These are phyloP conservation scores for Myotis findleyi DNA, from an alignment of 2,797 vertebrate genomes.

Conservation along the genomic window DNA sequence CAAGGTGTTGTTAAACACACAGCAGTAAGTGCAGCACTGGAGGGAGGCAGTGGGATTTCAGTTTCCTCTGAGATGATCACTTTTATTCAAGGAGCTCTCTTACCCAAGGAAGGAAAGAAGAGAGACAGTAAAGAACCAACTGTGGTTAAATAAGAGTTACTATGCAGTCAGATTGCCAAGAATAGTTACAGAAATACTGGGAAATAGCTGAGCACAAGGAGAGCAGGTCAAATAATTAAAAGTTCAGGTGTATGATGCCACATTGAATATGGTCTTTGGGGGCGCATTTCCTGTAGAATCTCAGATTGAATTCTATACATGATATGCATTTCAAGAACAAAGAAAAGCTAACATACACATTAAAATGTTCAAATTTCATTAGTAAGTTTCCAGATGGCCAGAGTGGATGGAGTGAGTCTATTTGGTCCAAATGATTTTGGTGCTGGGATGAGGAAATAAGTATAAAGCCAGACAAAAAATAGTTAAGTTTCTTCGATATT, in stretches of 20 bases:
- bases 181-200: slow-evolving; percentile 15
- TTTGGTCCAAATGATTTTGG: background rate
- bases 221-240: slow-evolving; percentile 34
- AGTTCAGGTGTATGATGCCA: background rate
- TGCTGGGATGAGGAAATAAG: background rate
- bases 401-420: background rate
- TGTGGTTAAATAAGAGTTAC: slow-evolving; percentile 57
- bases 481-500: background rate
- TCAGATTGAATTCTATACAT: background rate
- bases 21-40: slow-evolving; percentile 58
- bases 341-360: background rate
- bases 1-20: slow-evolving; percentile 77
- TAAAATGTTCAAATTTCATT: background rate
- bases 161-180: background rate
- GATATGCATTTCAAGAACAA: background rate
- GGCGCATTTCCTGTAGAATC: background rate
- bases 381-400: background rate
- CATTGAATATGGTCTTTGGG: background rate
- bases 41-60: slow-evolving; percentile 71
- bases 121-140: slow-evolving; percentile 34
- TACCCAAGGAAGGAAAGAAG: slow-evolving; percentile 45
- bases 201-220: background rate
- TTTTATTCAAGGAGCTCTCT: slow-evolving; percentile 73
- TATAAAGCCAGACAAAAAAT: background rate
- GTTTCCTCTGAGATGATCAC: slow-evolving; percentile 73